Conservation (phyloP, 1,140 invertebrate genomes). For the Asobara japonica region DNA sequence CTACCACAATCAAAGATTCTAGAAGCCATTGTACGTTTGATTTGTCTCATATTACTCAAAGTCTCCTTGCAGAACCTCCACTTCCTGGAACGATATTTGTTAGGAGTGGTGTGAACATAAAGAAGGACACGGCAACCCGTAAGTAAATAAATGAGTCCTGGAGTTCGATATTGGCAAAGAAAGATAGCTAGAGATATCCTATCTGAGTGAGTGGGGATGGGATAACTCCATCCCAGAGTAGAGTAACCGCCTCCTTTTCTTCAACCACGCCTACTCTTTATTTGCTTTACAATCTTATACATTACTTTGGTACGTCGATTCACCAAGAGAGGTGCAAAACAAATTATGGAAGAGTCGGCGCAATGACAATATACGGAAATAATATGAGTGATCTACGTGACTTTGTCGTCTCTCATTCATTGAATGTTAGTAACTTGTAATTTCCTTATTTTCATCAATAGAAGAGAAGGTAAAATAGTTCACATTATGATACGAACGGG, state of each 20-base stretch:
- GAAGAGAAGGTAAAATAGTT: no score
- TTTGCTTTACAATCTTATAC: background rate
- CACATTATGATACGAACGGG: no score
- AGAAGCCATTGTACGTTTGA: constrained; percentile 2
- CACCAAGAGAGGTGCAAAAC: background rate
- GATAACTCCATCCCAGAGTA: background rate
- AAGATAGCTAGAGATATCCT: constrained; percentile 5
- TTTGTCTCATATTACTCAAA: background rate
- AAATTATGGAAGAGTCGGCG: background rate
- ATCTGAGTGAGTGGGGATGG: background rate
- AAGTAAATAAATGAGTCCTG: no score
- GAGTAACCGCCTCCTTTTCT: constrained; percentile 29
- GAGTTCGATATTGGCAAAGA: constrained; percentile 9
- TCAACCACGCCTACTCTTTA: constrained; percentile 28
- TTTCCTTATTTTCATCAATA: no score
- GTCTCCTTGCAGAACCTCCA: no score
- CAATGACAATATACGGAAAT: background rate
- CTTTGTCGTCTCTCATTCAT: background rate
- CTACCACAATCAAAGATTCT: background rate
- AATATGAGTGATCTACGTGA: background rate
- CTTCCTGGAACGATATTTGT: no score
- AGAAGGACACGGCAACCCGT: no score
- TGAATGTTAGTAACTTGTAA: no score
- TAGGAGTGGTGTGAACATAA: no score
- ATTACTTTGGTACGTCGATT: background rate